These are phyloP conservation scores for Tetanocera ferruginea DNA, from an alignment of 2,888 invertebrate species.

Conservation along the genomic window DNA sequence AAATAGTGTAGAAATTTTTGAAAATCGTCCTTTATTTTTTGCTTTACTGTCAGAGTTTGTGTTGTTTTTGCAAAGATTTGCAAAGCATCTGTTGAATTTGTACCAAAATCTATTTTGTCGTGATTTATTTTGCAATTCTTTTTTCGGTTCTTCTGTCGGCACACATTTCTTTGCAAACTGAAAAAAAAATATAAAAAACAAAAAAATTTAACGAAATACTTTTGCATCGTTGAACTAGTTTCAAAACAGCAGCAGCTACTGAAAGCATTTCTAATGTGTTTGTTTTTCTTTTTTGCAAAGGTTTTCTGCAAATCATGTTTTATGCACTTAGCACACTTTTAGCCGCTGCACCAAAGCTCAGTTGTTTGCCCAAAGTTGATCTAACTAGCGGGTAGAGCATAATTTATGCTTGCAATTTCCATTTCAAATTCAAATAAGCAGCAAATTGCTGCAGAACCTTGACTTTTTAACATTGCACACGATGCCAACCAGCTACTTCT, in stretches of 20 bases:
- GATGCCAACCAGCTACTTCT: neutral
- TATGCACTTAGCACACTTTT: conserved; percentile 19
- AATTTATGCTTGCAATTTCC: conserved; percentile 20
- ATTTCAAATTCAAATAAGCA: conserved; percentile 29
- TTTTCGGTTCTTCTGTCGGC: neutral
- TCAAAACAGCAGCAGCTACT: neutral
- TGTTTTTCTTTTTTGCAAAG: neutral
- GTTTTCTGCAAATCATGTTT: conserved; percentile 12
- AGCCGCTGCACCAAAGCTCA: neutral
- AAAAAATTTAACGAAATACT: conserved; percentile 8
- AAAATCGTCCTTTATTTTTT: neutral
- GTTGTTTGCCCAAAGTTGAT: neutral
- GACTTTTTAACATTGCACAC: neutral
- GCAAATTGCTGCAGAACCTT: conserved; percentile 32
- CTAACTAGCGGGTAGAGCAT: neutral
- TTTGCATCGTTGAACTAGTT: conserved; percentile 20
- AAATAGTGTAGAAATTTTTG: neutral
- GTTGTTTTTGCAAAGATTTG: neutral
- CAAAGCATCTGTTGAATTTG: conserved; percentile 3
- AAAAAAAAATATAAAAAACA: neutral
- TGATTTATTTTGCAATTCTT: neutral
- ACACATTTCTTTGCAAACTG: neutral
- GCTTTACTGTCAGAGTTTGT: neutral
- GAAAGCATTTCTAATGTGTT: conserved; percentile 17
- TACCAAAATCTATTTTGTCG: neutral